These are phyloP conservation scores for Adineta ricciae DNA, from an alignment of 2,888 invertebrate genomes.

Conservation along the genomic window DNA sequence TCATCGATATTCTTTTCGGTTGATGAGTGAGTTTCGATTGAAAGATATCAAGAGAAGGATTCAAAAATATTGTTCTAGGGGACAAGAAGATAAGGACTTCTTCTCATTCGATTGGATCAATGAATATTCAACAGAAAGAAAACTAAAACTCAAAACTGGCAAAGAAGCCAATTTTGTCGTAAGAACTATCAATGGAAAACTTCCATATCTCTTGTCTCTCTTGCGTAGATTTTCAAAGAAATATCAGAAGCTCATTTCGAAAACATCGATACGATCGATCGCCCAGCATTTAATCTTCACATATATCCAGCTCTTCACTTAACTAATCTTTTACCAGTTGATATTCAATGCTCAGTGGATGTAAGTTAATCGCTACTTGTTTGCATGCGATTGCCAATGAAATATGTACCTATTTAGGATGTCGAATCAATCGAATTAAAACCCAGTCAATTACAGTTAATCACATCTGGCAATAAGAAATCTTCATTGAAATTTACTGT, in stretches of 20 bases:
- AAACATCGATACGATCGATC: background rate
- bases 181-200: background rate
- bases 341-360: background rate
- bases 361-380: background rate
- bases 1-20: background rate
- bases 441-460: background rate
- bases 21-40: background rate
- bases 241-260: background rate
- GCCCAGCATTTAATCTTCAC: background rate
- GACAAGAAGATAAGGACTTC: background rate
- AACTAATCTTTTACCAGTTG: background rate
- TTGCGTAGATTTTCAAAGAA: background rate
- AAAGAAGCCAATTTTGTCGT: background rate
- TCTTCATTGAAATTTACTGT: background rate
- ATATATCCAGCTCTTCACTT: background rate
- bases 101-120: background rate
- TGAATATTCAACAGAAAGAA: background rate
- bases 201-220: background rate
- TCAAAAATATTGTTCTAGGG: background rate
- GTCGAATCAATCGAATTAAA: background rate
- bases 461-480: background rate
- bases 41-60: background rate
- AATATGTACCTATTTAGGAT: background rate
- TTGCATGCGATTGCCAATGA: background rate
- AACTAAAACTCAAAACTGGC: background rate